Base-by-base conservation (phyloP, 2,113 vertebrate genomes). In the Mugil cephalus region DNA sequence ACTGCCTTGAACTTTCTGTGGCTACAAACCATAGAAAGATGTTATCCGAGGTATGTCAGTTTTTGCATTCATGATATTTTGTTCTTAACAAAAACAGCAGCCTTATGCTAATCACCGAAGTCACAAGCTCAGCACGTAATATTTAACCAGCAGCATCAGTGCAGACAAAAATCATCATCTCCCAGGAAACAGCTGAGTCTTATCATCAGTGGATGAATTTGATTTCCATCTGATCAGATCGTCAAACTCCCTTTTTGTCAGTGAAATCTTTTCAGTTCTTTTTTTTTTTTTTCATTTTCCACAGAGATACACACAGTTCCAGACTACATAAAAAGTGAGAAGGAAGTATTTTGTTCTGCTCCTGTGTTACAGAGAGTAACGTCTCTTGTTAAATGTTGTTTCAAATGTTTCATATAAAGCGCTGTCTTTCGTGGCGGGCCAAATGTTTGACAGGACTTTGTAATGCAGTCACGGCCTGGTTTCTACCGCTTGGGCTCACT, bases 81-180 rank as follows among this genome's bases (percentile, higher is more conserved):
- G 11, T 24, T 58, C 13, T 18, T 45, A 21, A 66, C 15, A 48
- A 34, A 55, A 18, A 42, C 15, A 17, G 30, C 38, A 30, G n/a
- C 14, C 8, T 54, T 34, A 64, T 17, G 11, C 11, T 40, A 42
- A 56, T 65, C 6, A 24, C 21, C n/a, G 17, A 30, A 52, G 50
- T 53, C 46, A 17, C 50, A 74, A 77, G 21, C 12, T 13, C 11
- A 9, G 13, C 13, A 36, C 53, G 6, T 46, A 10, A 55, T 78
- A 38, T 73, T 52, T 11, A 39, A 66, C 68, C 40, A 69, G 38
- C 40, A 69, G 38, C 15, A 1, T 43, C 45, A 34, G 39, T 8
- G n/a, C 19, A 39, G 15, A 46, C 2, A 30, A 17, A 55, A n/a
- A 1, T 36, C 9, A 0, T 64, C 48, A 19, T 66, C 63, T n/a